Conservation (phyloP, 1,140 invertebrate species). For the Delia radicum region DNA sequence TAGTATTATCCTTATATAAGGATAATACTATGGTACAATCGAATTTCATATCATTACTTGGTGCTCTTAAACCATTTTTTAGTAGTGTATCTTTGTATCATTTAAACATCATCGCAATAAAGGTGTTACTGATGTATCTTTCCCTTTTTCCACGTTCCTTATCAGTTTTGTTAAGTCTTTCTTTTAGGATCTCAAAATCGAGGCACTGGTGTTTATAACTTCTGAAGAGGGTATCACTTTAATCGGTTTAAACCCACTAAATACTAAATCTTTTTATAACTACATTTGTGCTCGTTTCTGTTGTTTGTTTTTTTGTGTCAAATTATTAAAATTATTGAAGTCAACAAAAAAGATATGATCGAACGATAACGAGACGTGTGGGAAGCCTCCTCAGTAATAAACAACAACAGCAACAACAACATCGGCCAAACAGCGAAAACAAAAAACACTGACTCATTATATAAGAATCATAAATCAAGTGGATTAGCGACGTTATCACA, state of each 20-base stretch:
- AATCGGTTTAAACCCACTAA: conserved; percentile 21
- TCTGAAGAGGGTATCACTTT: neutral
- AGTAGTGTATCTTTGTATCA: too few species aligned
- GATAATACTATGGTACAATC: too few species aligned
- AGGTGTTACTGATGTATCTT: too few species aligned
- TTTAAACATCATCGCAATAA: too few species aligned
- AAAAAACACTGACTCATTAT: conserved; percentile 33
- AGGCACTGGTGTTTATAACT: too few species aligned
- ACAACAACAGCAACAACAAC: neutral
- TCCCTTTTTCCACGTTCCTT: too few species aligned
- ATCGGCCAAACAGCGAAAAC: neutral
- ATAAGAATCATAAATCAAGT: conserved; percentile 50
- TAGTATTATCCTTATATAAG: too few species aligned
- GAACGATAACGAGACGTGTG: conserved; percentile 17
- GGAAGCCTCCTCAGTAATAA: conserved; percentile 9
- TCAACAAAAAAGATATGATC: conserved; percentile 15
- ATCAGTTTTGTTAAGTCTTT: too few species aligned
- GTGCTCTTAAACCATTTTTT: too few species aligned
- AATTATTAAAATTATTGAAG: conserved; percentile 24
- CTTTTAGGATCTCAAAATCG: too few species aligned
- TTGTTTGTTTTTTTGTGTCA: conserved; percentile 18
- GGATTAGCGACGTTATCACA: conserved; percentile 53
- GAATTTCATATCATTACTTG: too few species aligned
- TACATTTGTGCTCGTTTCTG: neutral
- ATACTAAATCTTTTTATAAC: neutral